Base-by-base conservation (phyloP, 2,888 invertebrate genomes). In the Ferdinandea cuprea region DNA sequence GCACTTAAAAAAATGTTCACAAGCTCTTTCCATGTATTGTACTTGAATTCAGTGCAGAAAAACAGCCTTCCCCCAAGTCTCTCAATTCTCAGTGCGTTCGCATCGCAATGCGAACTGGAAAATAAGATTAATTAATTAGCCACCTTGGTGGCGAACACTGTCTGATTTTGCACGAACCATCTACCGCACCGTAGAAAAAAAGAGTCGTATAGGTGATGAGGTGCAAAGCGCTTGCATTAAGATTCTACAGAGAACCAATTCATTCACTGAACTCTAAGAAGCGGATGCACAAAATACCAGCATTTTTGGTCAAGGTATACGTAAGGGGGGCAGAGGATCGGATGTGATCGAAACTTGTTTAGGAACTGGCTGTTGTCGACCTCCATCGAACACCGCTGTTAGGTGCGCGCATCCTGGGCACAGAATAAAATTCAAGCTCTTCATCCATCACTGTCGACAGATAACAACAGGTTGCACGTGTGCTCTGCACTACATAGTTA, bases 91-190 rank as follows among this genome's bases (percentile, higher is more conserved):
- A 5, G 35, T 40, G 59, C 40, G 72, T 72, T 78, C 56, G 72
- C 74, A 77, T 77, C 40, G 77, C 61, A 77, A 73, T 73, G 68
- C 72, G 37, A 72, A 78, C 63, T 83, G 68, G 54, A 68, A 83
- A 83, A 83, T 83, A 44, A 83, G 78, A 83, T 83, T 85, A 81
- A 85, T 77, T 85, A 85, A 85, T 81, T 81, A 85, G 76, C 76
- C 79, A 84, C 84, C 79, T 79, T 84, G 84, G 84, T 84, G 84
- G 84, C 79, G 46, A 79, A 74, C 65, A 59, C 79, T 63, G 69
- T 74, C 5, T 78, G 40, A 63, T n/a, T 63, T 83, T 83, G 78
- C 78, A 73, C 83, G 59, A 72, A 56, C 42, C 61, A 63, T 61
- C 68, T 50, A 63, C 72, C 61, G 48, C 56, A 63, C 72, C 61